These are phyloP conservation scores for Lithophane semibrunnea DNA, from an alignment of 2,888 invertebrate species.

Conservation along the genomic window DNA sequence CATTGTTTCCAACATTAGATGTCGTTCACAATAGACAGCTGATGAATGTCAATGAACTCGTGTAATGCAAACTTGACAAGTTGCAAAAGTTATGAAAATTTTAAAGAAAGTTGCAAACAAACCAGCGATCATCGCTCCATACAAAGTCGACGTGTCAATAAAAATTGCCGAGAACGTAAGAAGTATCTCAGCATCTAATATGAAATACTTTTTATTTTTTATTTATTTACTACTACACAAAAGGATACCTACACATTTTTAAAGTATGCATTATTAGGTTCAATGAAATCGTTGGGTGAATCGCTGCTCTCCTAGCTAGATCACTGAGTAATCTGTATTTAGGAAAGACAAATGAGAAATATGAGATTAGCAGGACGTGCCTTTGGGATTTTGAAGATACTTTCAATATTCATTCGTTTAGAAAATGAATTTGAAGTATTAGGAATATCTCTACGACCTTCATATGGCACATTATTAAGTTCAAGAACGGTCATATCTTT, in stretches of 20 bases:
- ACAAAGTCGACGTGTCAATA: slow-evolving; percentile 17
- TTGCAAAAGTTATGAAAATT: slow-evolving; percentile 43
- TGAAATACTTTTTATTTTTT: no score
- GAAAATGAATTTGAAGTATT: slow-evolving; percentile 38
- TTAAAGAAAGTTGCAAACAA: slow-evolving; percentile 36
- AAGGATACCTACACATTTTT: no score
- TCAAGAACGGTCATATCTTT: slow-evolving; percentile 43
- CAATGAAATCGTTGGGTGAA: no score
- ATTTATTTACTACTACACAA: no score
- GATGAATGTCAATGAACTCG: slow-evolving; percentile 48
- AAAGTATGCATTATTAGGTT: no score
- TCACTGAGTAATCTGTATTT: no score
- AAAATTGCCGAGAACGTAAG: slow-evolving; percentile 16
- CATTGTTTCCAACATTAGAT: slow-evolving; percentile 32
- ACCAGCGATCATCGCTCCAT: slow-evolving; percentile 22
- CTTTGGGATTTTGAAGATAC: slow-evolving; percentile 35
- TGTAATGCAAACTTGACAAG: slow-evolving; percentile 23
- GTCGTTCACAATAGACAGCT: slow-evolving; percentile 36
- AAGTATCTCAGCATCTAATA: slow-evolving; percentile 35
- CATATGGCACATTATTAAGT: slow-evolving; percentile 22
- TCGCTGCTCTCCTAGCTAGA: no score
- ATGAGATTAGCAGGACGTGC: slow-evolving; percentile 13
- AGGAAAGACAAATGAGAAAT: no score
- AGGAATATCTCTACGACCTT: slow-evolving; percentile 40
- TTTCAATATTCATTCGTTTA: slow-evolving; percentile 29